Conservation (phyloP, 2,113 vertebrate genomes). For the Otis tarda region DNA sequence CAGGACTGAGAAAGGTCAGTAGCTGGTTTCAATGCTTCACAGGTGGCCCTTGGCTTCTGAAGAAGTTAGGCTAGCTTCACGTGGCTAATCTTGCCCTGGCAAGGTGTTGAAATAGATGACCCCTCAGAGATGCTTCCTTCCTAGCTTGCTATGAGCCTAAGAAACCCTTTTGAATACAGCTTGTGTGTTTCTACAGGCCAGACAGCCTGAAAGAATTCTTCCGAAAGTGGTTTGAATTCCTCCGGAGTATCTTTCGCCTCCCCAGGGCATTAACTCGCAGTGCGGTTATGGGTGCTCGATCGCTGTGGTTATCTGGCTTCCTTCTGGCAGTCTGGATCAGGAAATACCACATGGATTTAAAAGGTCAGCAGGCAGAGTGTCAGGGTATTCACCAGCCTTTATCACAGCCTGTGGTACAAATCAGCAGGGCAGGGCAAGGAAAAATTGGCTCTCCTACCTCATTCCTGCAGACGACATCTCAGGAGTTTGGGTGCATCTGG, state of each 20-base stretch:
- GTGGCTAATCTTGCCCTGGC: not conserved
- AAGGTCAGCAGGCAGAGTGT: not conserved
- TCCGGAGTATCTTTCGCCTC: not conserved
- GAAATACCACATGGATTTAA: not conserved
- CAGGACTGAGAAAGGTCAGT: not conserved
- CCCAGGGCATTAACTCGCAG: not conserved
- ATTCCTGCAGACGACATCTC: not conserved
- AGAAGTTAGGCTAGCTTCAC: not conserved
- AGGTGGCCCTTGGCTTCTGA: not conserved
- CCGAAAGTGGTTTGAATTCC: not conserved
- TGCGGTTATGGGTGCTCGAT: not conserved
- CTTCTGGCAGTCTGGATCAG: not conserved
- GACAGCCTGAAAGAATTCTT: not conserved
- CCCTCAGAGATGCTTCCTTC: not conserved
- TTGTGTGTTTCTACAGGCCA: not conserved
- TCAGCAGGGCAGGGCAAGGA: not conserved
- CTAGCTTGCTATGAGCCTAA: not conserved
- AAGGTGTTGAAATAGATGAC: too few relatives aligned
- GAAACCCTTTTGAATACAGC: not conserved
- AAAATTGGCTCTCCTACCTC: not conserved
- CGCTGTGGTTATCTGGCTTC: not conserved
- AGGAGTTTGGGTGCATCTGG: not conserved
- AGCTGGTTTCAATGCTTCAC: fast-evolving
- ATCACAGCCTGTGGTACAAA: not conserved
- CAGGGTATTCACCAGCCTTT: not conserved